Percentiles rank a stretch among this genome's conserved stretches.
Conservation (phyloP, 1,140 invertebrate genomes). For the Eciton burchellii region DNA sequence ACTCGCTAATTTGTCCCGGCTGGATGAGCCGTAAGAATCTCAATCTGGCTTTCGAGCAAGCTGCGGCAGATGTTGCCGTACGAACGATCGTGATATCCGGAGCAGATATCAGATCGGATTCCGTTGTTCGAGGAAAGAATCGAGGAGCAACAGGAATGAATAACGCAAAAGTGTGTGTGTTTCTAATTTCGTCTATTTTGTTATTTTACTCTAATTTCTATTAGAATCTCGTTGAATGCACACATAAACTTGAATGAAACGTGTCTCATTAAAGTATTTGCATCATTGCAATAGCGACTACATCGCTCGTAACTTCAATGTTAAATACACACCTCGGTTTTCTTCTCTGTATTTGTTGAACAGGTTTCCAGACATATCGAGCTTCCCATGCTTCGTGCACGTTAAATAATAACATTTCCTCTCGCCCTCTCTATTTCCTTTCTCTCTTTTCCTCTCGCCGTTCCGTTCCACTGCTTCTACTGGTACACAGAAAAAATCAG, state of each 20-base stretch:
- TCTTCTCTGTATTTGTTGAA: not conserved
- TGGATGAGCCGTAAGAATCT: not conserved
- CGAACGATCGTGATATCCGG: not conserved
- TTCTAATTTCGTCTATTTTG: too few species aligned
- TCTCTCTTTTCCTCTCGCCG: not conserved
- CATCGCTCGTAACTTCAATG: not conserved
- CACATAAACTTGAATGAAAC: too few species aligned
- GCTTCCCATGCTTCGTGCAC: not conserved
- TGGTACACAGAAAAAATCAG: slow-evolving; percentile 72
- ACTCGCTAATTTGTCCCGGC: slow-evolving; percentile 27
- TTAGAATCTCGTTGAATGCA: too few species aligned
- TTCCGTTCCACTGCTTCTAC: slow-evolving; percentile 34
- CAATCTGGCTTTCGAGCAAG: not conserved
- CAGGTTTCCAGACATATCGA: not conserved
- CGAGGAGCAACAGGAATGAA: not conserved
- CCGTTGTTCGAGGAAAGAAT: not conserved
- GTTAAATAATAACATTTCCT: slow-evolving; percentile 27
- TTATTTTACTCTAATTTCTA: too few species aligned
- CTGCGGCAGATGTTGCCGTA: not conserved
- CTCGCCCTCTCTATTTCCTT: slow-evolving; percentile 6
- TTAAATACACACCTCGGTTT: not conserved
- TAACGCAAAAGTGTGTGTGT: too few species aligned
- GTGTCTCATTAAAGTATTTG: not conserved
- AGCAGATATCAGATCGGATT: not conserved
- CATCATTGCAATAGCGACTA: too few species aligned